Evolutionary conservation across 2,888 invertebrate species (phyloP), one percentile per base, ranked within the genome.

Genomic region (Scaptomyza reducta): DNA sequence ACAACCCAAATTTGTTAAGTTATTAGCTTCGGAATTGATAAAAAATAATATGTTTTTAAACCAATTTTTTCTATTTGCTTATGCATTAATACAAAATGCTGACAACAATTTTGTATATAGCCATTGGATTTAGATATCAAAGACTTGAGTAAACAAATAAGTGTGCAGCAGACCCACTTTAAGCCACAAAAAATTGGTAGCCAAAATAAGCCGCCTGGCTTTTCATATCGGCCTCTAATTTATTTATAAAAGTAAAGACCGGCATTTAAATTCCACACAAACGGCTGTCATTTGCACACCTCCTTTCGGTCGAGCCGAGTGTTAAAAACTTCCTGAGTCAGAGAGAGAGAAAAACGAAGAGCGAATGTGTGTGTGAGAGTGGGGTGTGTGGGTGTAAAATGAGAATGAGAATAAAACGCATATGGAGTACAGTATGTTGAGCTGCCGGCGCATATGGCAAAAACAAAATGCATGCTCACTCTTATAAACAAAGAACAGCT

Each of bases 201-300:
- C 61, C 22, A 22, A 22, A 22, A 5, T 22, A 56, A 75, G 69
- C 61, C 49, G 64, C 22, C 50, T 47, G 51, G 44, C 58, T 57
- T 65, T 83, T 60, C 22, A 44, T 65, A 63, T 49, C 70, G 83
- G 60, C 86, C 84, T 86, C 69, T 77, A 77, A 67, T 59, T 79
- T 86, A 84, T 84, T 84, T 79, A 86, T 86, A 70, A 83, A 84
- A 81, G 73, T 69, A 68, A 83, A 56, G 55, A 70, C 65, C 68
- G 67, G 80, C 71, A 86, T 83, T 84, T 73, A 77, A 74, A 86
- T 84, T 84, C 86, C 61, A 54, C 46, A 27, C 50, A 18, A 55
- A 53, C 73, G 61, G 42, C n/a, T 27, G 46, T 13, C 46, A 2
- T 33, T 49, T 33, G 44, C 50, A 10, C 47, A 10, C 18, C 49